A percentile compares a stretch with the other conserved stretches of the same genome.
Evolutionary conservation across 2,113 vertebrate genomes (phyloP).

Genomic region (Pachyramphus minor): DNA sequence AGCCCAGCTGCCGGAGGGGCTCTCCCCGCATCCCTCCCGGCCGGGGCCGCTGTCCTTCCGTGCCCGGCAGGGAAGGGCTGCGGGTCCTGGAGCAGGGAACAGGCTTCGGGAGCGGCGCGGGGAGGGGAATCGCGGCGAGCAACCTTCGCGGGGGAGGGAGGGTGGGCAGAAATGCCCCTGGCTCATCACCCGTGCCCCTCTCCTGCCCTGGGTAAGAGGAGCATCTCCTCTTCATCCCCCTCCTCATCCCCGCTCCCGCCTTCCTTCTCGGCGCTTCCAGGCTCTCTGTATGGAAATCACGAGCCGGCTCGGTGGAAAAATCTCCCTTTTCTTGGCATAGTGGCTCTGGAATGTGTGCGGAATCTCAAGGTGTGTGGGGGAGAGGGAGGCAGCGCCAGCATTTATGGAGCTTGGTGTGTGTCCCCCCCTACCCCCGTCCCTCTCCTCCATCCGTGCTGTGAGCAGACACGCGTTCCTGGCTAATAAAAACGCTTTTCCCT

Average conservation of each 20-base stretch:
- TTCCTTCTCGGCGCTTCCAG: not conserved
- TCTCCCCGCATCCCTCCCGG: not conserved
- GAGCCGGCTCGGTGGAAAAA: not conserved
- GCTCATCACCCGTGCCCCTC: not conserved
- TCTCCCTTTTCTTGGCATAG: not conserved
- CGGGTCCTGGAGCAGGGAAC: not conserved
- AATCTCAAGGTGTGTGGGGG: not conserved
- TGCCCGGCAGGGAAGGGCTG: not conserved
- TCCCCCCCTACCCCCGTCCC: not conserved
- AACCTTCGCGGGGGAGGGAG: not conserved
- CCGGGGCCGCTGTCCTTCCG: too few relatives aligned
- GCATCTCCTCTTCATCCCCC: not conserved
- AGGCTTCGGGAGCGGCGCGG: not conserved
- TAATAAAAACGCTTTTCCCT: not conserved
- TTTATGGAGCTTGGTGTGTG: not conserved
- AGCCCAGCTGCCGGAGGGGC: not conserved
- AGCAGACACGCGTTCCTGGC: not conserved
- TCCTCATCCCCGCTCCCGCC: not conserved
- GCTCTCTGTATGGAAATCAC: constrained; percentile 46
- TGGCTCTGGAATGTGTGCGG: not conserved
- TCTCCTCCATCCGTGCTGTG: not conserved
- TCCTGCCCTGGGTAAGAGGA: not conserved
- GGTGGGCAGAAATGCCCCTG: not conserved
- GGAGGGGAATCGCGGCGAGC: not conserved
- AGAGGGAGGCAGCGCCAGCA: not conserved